These are phyloP conservation scores for Phocides pigmalion DNA, from an alignment of 1,140 invertebrate species.

Conservation along the genomic window DNA sequence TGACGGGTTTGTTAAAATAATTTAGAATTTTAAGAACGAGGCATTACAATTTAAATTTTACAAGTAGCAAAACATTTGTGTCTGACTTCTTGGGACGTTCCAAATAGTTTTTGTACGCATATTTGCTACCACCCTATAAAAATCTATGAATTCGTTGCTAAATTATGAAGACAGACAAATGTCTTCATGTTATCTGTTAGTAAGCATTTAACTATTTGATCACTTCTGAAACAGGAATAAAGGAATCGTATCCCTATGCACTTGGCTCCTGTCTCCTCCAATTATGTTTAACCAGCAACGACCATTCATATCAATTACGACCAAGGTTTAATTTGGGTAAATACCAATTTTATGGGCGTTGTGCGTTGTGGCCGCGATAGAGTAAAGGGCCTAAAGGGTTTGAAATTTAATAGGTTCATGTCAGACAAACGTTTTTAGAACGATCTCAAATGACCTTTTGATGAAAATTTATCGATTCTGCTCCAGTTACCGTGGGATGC, in stretches of 20 bases:
- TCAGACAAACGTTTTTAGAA: constrained; percentile 46
- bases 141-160: too few relatives aligned
- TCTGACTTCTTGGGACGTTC: too few relatives aligned
- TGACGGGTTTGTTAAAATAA: too few relatives aligned
- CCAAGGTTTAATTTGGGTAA: constrained; percentile 74
- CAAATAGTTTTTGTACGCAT: too few relatives aligned
- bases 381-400: constrained; percentile 60
- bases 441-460: constrained; percentile 50
- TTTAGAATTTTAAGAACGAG: too few relatives aligned
- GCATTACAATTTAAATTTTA: too few relatives aligned
- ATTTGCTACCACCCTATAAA: too few relatives aligned
- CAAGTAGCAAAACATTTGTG: too few relatives aligned
- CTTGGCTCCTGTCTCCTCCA: constrained; percentile 47
- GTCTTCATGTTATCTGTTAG: too few relatives aligned
- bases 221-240: constrained; percentile 17
- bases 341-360: constrained; percentile 75
- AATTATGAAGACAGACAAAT: too few relatives aligned
- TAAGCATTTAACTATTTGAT: constrained; percentile 5
- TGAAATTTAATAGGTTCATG: constrained; percentile 67
- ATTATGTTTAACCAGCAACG: constrained; percentile 77
- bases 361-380: constrained; percentile 56
- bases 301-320: constrained; percentile 79
- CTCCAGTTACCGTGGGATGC: neutral
- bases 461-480: constrained; percentile 63
- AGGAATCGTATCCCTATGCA: constrained; percentile 18